Percentiles rank a stretch among this genome's conserved stretches.
phyloP scores from a whole-genome alignment of 2,888 invertebrate genomes.

The Acronicta leporina region DNA sequence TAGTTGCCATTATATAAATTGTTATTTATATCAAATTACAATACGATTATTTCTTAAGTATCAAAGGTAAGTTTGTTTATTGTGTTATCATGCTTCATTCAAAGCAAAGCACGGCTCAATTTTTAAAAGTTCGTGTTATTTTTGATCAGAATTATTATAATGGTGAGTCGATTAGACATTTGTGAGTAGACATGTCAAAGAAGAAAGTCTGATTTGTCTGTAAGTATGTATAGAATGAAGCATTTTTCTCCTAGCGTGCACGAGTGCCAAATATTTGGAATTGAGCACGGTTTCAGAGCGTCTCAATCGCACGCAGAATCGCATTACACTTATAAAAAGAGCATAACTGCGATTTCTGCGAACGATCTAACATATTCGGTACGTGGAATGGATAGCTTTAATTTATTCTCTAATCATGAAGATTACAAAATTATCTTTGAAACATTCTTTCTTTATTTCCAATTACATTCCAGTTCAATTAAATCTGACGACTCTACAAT shows the following conservation, averaged over 20 bases:
- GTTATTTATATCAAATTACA: constrained; percentile 23
- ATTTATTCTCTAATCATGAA: constrained; percentile 10
- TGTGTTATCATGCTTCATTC: constrained; percentile 63
- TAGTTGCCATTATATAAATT: constrained; percentile 19
- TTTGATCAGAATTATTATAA: constrained; percentile 38
- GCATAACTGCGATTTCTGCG: constrained; percentile 39
- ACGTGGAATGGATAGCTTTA: constrained; percentile 55
- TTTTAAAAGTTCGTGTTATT: constrained; percentile 31
- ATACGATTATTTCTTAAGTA: constrained; percentile 25
- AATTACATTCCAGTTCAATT: constrained; percentile 32
- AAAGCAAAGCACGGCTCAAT: constrained; percentile 61
- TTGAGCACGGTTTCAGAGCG: constrained; percentile 56
- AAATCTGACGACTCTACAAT: constrained; percentile 42
- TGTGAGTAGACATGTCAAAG: constrained; percentile 52
- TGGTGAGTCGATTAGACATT: constrained; percentile 42
- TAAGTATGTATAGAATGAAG: constrained; percentile 29
- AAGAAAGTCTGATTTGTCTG: constrained; percentile 52
- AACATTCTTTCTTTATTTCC: constrained; percentile 18
- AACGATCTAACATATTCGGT: constrained; percentile 46
- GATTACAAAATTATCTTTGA: constrained; percentile 23
- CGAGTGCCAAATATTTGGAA: constrained; percentile 69
- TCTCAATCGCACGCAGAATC: constrained; percentile 53
- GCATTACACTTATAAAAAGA: constrained; percentile 43
- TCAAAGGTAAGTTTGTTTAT: constrained; percentile 21
- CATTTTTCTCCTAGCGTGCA: constrained; percentile 72